These are phyloP conservation scores for Heterotilapia buettikoferi DNA, from an alignment of 2,113 vertebrate species.

Conservation along the genomic window DNA sequence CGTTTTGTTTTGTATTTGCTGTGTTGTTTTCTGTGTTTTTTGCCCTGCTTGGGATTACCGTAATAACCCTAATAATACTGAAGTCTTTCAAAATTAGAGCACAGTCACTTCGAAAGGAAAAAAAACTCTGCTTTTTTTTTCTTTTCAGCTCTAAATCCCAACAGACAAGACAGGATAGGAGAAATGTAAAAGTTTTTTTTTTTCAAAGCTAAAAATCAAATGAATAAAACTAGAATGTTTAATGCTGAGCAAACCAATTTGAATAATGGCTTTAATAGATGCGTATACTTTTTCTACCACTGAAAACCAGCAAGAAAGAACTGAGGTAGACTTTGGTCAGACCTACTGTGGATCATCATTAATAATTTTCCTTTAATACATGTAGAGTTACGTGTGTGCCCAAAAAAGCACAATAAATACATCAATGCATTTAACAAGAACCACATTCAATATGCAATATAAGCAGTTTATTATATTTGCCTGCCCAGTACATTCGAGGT, in stretches of 20 bases:
- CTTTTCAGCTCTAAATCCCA: background rate
- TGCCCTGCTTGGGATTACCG: background rate
- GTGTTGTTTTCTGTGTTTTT: background rate
- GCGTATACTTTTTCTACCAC: background rate
- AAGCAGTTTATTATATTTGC: background rate
- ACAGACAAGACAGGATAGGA: background rate
- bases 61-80: too few relatives aligned
- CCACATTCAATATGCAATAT: background rate
- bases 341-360: background rate
- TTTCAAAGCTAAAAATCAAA: background rate
- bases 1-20: background rate
- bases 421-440: background rate
- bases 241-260: background rate
- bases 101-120: too few relatives aligned
- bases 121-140: background rate
- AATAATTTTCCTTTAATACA: background rate
- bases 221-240: background rate
- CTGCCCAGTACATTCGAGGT: background rate
- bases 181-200: background rate
- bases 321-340: background rate
- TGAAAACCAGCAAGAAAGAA: background rate
- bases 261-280: background rate
- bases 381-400: background rate
- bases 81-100: too few relatives aligned
- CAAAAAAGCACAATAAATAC: fast-evolving